Base-by-base conservation (phyloP, 2,888 invertebrate species). In the Trilocha varians region DNA sequence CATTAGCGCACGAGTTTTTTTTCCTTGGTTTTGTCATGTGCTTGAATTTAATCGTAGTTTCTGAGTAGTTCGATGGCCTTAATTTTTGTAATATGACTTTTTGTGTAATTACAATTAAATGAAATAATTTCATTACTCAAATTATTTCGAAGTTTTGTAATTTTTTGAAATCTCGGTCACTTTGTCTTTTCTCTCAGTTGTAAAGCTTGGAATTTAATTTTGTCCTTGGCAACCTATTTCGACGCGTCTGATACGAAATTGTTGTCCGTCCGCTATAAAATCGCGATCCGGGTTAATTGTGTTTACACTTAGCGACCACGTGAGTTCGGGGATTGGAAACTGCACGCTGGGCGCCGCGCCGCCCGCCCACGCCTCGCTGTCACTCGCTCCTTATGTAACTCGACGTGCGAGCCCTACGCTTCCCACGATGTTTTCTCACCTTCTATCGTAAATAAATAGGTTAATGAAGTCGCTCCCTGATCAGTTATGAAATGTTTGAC, bases 401-500 rank as follows among this genome's bases (percentile, higher is more conserved):
- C 50, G 53, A 49, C 49, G 46, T 47, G 40, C 46, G 43, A 47
- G 47, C 58, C 57, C 59, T 58, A 55, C 57, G 52, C 53, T 50
- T 56, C 55, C 55, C 58, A 58, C 57, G 57, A 54, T 57, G 53
- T 61, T 58, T 64, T 60, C 62, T 64, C 58, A 64, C 55, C 62
- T 54, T 55, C 55, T 52, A 43, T 43, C 43, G 47, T 47, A 48
- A 53, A 63, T 63, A 69, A 75, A 67, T 65, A 70, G 74, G 78
- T 76, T 80, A 78, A 79, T 74, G 76, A 79, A 70, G 73, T 70
- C 58, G 53, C 70, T 69, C 67, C 58, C 68, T 65, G 65, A 70
- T 66, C 60, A 60, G 68, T 84, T 84, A 76, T 77, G 83, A 82
- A 83, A 84, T 65, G 67, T 60, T 53, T 68, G 68, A 65, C 77